Evolutionary conservation across 2,888 invertebrate genomes (phyloP), one percentile per base, ranked within the genome.

Genomic region (Phaedon cochleariae): DNA sequence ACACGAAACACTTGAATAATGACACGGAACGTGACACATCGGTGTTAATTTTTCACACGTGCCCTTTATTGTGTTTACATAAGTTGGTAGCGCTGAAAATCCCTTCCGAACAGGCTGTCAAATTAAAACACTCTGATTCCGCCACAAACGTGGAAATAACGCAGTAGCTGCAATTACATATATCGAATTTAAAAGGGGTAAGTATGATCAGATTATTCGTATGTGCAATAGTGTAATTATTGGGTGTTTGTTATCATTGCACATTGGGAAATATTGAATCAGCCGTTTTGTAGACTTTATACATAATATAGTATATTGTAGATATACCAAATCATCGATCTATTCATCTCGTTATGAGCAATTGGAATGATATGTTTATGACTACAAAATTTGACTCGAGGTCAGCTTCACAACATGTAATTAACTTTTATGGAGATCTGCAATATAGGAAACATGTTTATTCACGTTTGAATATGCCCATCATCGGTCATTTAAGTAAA

Each of bases 1-100:
- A 74, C 75, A 73, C 76, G 73, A 74, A 69, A 75, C 74, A 77
- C 77, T 77, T 74, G 68, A 74, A 76, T 74, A 77, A 79, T 77
- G 71, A 74, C 73, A 74, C 73, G 67, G 75, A 73, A 80, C 74
- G 75, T 75, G 75, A 75, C 73, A 72, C 74, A 75, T 73, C 54
- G 69, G 78, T 75, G 79, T 79, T 79, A 79, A 79, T 79, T 79
- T 77, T 79, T 77, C 76, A 78, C 79, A 79, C 80, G 78, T 77
- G 76, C 77, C 71, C 68, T 59, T 58, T 66, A 62, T 65, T 63
- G 72, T 77, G 73, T 77, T 76, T 76, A 70, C 72, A 70, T 71
- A 74, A 73, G 74, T 69, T 59, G 59, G 64, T 61, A 67, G 51
- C 59, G 46, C 58, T 49, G 51, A 61, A 57, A 59, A 63, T 65